A percentile compares a stretch with the other conserved stretches of the same genome.
These are phyloP conservation scores for Lasiommata megera DNA, from an alignment of 2,888 invertebrate genomes.

Conservation along the genomic window DNA sequence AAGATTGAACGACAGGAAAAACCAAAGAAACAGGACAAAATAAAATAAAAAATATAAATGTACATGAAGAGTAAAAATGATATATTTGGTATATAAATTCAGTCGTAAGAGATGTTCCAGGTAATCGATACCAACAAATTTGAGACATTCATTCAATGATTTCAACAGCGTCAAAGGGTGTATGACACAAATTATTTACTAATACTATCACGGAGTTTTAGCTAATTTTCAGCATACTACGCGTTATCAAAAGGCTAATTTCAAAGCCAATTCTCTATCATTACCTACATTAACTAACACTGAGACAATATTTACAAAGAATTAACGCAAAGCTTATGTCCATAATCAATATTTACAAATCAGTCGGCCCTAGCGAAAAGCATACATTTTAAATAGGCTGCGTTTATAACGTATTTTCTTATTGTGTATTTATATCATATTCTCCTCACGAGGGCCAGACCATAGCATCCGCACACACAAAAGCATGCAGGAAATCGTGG, in stretches of 20 bases:
- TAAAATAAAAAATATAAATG: conserved; percentile 10
- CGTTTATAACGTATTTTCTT: conserved; percentile 7
- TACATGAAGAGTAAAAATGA: conserved; percentile 1
- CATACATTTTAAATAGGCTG: conserved; percentile 24
- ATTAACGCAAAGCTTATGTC: conserved; percentile 39
- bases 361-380: conserved; percentile 55
- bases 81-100: not conserved
- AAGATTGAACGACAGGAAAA: too few relatives aligned
- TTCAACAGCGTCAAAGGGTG: too few relatives aligned
- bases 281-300: conserved; percentile 11
- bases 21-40: conserved; percentile 8
- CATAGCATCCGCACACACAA: conserved; percentile 66
- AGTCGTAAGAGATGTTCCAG: conserved; percentile 78
- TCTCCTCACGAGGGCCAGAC: conserved; percentile 50
- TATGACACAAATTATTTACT: too few relatives aligned
- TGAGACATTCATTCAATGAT: too few relatives aligned
- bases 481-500: conserved; percentile 70
- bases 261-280: not conserved
- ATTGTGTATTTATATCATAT: conserved; percentile 10
- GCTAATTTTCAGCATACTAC: too few relatives aligned
- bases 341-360: conserved; percentile 54
- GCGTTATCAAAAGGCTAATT: not conserved
- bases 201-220: too few relatives aligned
- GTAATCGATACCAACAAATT: conserved; percentile 26
- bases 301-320: conserved; percentile 40